Conservation (phyloP, 2,888 invertebrate genomes). For the Dolichomitus sp. region DNA sequence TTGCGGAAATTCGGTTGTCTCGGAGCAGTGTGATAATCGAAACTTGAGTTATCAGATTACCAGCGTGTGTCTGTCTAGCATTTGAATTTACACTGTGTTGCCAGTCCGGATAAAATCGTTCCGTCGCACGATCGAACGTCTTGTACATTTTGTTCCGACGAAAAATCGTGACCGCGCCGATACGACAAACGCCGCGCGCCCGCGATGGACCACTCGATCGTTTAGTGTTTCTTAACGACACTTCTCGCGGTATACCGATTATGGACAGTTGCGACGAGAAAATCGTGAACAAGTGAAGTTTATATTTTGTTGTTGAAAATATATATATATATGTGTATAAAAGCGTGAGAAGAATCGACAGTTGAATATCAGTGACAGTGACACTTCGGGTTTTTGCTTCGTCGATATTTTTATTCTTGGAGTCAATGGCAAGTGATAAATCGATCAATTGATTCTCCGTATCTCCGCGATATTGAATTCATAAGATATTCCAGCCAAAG, state of each 20-base stretch:
- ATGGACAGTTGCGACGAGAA: conserved; percentile 41
- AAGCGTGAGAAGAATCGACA: conserved; percentile 44
- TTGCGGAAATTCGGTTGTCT: conserved; percentile 32
- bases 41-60: conserved; percentile 14
- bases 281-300: conserved; percentile 63
- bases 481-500: not conserved
- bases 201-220: conserved; percentile 67
- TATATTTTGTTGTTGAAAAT: conserved; percentile 19
- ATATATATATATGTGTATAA: conserved; percentile 24
- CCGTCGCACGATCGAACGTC: not conserved
- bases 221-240: conserved; percentile 48
- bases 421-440: conserved; percentile 35
- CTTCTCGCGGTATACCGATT: conserved; percentile 26
- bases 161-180: conserved; percentile 38
- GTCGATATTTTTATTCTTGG: conserved; percentile 6
- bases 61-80: not conserved
- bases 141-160: conserved; percentile 7
- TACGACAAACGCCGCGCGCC: conserved; percentile 19
- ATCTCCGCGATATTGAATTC: not conserved
- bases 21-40: conserved; percentile 23
- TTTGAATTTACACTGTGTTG: not conserved
- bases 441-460: conserved; percentile 29
- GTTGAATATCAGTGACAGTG: conserved; percentile 72
- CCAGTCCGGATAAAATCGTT: not conserved
- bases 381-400: conserved; percentile 63